A percentile compares a stretch with the other conserved stretches of the same genome.
phyloP scores from a whole-genome alignment of 1,140 invertebrate species.

The Pseudachorutes palmiensis region DNA sequence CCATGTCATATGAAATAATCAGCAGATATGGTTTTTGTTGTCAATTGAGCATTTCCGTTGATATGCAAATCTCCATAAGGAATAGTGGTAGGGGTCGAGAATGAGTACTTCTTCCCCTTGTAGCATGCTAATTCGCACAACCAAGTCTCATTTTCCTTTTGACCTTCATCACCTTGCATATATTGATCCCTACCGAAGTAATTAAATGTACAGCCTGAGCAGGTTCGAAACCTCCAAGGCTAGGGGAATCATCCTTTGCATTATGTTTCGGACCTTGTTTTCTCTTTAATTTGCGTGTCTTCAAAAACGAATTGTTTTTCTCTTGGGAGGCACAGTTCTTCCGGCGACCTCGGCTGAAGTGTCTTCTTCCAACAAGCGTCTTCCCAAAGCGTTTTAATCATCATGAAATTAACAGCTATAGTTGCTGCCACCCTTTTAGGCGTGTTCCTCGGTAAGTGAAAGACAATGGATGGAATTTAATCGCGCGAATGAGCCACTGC shows the following conservation, averaged over 20 bases:
- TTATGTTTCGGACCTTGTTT: background rate
- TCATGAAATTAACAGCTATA: background rate
- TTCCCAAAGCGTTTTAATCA: background rate
- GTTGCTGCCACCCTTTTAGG: background rate
- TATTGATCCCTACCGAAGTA: background rate
- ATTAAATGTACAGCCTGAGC: background rate
- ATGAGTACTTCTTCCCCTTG: no score
- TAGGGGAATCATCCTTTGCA: background rate
- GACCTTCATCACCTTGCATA: background rate
- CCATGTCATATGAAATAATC: slow-evolving; percentile 3
- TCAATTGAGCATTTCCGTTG: no score
- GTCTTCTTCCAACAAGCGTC: background rate
- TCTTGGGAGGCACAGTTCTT: background rate
- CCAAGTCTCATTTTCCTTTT: background rate
- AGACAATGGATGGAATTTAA: no score
- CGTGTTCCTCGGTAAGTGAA: background rate
- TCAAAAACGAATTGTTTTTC: slow-evolving; percentile 1
- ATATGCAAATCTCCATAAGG: background rate
- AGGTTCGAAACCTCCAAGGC: background rate
- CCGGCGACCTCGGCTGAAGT: background rate
- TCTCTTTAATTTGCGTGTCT: background rate
- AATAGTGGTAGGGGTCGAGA: no score
- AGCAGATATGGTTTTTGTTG: background rate
- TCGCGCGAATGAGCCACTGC: no score
- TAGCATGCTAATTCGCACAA: no score